phyloP scores from a whole-genome alignment of 1,140 invertebrate species.

The Philaenus spumarius region DNA sequence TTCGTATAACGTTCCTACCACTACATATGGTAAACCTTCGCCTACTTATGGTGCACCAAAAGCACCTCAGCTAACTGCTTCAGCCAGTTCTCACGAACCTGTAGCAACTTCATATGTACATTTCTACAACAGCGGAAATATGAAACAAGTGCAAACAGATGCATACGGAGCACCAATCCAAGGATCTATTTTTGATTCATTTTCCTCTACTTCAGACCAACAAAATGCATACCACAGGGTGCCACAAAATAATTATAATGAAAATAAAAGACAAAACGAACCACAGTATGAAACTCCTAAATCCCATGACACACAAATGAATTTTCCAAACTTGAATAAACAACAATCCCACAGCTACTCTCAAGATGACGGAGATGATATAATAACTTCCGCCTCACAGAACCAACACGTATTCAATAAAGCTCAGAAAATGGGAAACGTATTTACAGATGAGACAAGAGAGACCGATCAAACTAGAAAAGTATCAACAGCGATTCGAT shows the following conservation, averaged over 20 bases:
- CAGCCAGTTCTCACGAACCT: constrained; percentile 4
- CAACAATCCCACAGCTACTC: neutral
- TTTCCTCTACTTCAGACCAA: constrained; percentile 12
- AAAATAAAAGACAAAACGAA: neutral
- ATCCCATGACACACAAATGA: too few species aligned
- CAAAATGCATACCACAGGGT: constrained; percentile 9
- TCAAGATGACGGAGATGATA: neutral
- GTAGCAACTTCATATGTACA: constrained; percentile 16
- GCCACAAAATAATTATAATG: neutral
- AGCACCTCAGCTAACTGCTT: neutral
- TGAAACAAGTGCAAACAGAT: constrained; percentile 16
- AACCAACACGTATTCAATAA: constrained; percentile 2
- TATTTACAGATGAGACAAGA: neutral
- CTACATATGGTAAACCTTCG: constrained; percentile 7
- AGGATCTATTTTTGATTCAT: constrained; percentile 24
- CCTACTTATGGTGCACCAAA: constrained; percentile 9
- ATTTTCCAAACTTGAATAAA: neutral
- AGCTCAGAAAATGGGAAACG: neutral
- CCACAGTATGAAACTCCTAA: too few species aligned
- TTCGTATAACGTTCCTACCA: constrained; percentile 8
- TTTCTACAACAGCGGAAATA: constrained; percentile 6
- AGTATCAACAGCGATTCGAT: constrained; percentile 5
- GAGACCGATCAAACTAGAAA: neutral
- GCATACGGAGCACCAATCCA: constrained; percentile 19
- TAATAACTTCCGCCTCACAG: constrained; percentile 9